Conservation (phyloP, 2,888 invertebrate species). For the Drosophila setosimentum region DNA sequence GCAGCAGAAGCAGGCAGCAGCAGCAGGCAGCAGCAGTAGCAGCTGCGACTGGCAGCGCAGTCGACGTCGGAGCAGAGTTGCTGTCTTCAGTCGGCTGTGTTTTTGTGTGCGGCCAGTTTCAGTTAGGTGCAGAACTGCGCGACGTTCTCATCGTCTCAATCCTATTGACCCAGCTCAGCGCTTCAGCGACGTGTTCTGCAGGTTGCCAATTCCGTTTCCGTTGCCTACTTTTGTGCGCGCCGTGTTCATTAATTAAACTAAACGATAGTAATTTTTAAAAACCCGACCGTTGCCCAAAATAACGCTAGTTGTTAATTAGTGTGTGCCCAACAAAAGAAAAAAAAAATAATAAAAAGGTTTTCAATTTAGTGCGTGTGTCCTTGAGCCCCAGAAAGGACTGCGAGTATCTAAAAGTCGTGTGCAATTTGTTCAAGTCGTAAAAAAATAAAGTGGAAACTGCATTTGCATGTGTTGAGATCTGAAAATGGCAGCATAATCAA, state of each 20-base stretch:
- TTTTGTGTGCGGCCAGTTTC: slow-evolving; percentile 47
- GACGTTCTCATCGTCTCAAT: slow-evolving; percentile 49
- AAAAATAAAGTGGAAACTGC: slow-evolving; percentile 14
- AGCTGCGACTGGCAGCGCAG: slow-evolving; percentile 29
- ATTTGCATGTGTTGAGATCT: slow-evolving; percentile 39
- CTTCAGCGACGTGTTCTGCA: slow-evolving; percentile 44
- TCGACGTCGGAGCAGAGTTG: slow-evolving; percentile 26
- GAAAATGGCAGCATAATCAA: slow-evolving; percentile 47
- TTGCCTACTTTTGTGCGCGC: slow-evolving; percentile 35
- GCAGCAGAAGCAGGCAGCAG: too few species aligned
- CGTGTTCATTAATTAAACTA: slow-evolving; percentile 60
- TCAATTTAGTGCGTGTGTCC: slow-evolving; percentile 29
- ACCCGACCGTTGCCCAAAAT: not conserved
- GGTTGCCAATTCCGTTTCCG: slow-evolving; percentile 35
- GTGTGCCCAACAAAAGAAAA: not conserved
- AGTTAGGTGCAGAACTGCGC: slow-evolving; percentile 76
- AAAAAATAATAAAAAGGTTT: not conserved
- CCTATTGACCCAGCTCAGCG: slow-evolving; percentile 22
- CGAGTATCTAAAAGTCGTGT: slow-evolving; percentile 17
- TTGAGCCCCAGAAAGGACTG: slow-evolving; percentile 31
- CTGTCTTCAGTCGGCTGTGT: slow-evolving; percentile 43
- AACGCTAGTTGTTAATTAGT: slow-evolving; percentile 46
- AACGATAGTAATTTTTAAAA: slow-evolving; percentile 22
- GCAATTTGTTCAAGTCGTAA: slow-evolving; percentile 44
- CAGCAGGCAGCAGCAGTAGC: slow-evolving; percentile 26